Base-by-base conservation (phyloP, 2,888 invertebrate species). In the Chrysomela aeneicollis region DNA sequence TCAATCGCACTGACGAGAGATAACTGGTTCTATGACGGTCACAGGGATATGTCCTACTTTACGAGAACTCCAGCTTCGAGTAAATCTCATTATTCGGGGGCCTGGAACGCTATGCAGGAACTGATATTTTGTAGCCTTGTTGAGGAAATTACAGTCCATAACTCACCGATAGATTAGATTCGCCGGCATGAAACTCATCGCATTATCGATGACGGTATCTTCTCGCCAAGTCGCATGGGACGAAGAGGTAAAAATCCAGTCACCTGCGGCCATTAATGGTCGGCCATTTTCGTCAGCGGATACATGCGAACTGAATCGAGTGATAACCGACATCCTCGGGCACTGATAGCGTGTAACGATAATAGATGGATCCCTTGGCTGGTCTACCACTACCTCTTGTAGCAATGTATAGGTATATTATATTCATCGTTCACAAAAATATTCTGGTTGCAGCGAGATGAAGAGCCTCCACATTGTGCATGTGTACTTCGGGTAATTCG, bases 311-410 rank as follows among this genome's bases (percentile, higher is more conserved):
- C 26, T 46, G 19, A 42, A 42, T 18, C 64, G 58, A 63, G 65
- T 65, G 67, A 69, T 69, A 69, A 67, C 65, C 63, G 69, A 67
- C 67, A 59, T 69, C 57, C 67, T 67, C 64, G 67, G 64, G 63
- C 67, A 65, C 59, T 65, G 67, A 69, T 66, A 68, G 66, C 68
- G 64, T 66, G 66, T 68, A 66, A 69, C 69, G 64, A 59, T 69
- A 69, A 69, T 66, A 64, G 64, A 69, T 69, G 69, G 35, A 64
- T 69, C 69, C 66, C 68, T 58, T 59, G 64, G 66, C 42, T 65
- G 26, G 61, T 64, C 64, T 61, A 62, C 55, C 52, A 37, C 50
- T 42, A 42, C 42, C n/a, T n/a, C n/a, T n/a, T n/a, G n/a, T n/a
- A n/a, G n/a, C n/a, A n/a, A n/a, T n/a, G n/a, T n/a, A n/a, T n/a